Base-by-base conservation (phyloP, 2,888 invertebrate species). In the Strigamia maritima region DNA sequence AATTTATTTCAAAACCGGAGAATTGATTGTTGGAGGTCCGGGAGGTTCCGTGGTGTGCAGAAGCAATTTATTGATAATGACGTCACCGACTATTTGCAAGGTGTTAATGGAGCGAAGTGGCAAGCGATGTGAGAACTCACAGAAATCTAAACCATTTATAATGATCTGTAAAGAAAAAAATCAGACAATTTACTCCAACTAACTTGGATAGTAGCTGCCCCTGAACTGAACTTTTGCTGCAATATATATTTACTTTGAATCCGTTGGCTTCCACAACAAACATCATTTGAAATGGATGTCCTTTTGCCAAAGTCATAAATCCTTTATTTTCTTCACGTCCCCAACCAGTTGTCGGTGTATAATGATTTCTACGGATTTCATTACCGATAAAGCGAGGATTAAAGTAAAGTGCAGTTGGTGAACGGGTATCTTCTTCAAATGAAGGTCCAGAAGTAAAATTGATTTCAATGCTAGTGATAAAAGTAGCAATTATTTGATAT, bases 321-420 rank as follows among this genome's bases (percentile, higher is more conserved):
- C 77, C 70, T 76, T 80, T 90, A n/a, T 91, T 91, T 84, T 94
- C 94, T 84, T 94, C 94, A 0, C 85, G 84, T 0, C 92, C 92
- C 94, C 94, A 95, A 6, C 26, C 31, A 74, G 2, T 16, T 78
- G 88, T 87, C 78, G 89, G 90, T 16, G 89, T 85, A 79, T 89
- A 89, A 2, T 90, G 89, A 85, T 94, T 94, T 81, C 94, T 88
- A 0, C 94, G 94, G 60, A 94, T 28, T 74, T 74, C 91, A 84
- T 92, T 92, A 81, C 90, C 91, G 80, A 91, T 91, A 82, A 94
- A 86, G 19, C 94, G 91, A 8, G 93, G 93, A 86, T 94, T 94
- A 83, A 95, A 90, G 85, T 94, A 94, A 44, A 94, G 88, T 0
- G 92, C 93, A 19, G 93, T 89, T 83, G 92, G 92, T 6, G 85